Base-by-base conservation (phyloP, 2,797 vertebrate species). In the Acanthopagrus latus region DNA sequence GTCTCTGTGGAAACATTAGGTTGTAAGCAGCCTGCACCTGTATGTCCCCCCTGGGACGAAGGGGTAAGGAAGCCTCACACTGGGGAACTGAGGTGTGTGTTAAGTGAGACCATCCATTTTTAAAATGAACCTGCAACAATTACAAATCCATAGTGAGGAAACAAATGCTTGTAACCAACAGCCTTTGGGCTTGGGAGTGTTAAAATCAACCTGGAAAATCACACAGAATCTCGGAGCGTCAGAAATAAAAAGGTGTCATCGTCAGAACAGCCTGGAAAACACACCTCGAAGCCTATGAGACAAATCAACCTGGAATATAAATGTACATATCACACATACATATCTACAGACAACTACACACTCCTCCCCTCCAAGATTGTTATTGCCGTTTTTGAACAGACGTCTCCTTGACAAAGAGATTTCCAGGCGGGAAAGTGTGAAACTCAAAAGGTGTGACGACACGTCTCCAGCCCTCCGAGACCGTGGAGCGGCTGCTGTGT, bases 1-100 rank as follows among this genome's bases (percentile, higher is more conserved):
- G 93, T 96, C 94, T 94, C 96, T 94, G 91, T 96, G 95, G 95
- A 96, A 97, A 96, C 95, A 88, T 84, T 80, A 84, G 86, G 93
- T 86, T 93, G 87, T 90, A 90, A 95, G 91, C 80, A 93, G 81
- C 82, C 93, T 84, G 82, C 82, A 89, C 91, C 89, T 94, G 92
- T 79, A 80, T 0, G 81, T 73, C 63, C 80, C 94, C 84, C 79
- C 55, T 62, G 90, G 85, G 92, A 85, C 80, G 44, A 59, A 84
- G 70, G 84, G 79, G 83, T 84, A 65, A 82, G 76, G 51, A 82
- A 85, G 78, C 80, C 68, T 86, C 58, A 44, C 88, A 83, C 70
- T 55, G 58, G 90, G 89, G 90, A 88, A 78, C 77, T 59, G 64
- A 72, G 64, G 43, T 59, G 44, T 41, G 50, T 62, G 50, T 47